Conservation (phyloP, 1,140 invertebrate species). For the Calycopis cecrops region DNA sequence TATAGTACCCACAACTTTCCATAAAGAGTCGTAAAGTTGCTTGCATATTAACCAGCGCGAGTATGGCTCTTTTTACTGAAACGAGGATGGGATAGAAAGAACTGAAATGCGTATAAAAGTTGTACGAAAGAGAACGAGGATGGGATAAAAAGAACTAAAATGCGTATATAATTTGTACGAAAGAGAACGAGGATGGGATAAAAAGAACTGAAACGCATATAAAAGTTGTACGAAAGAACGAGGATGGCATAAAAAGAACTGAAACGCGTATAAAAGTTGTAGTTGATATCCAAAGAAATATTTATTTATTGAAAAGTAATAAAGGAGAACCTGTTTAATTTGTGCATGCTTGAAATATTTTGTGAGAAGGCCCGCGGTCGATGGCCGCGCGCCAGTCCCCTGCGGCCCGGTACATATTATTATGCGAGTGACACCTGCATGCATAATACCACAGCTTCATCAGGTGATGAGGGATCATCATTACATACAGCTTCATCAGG, state of each 20-base stretch:
- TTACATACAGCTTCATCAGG: background rate
- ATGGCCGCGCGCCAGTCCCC: slow-evolving; percentile 37
- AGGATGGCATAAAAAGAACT: slow-evolving; percentile 2
- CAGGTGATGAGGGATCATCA: background rate
- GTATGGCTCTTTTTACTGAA: slow-evolving; percentile 8
- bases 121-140: no score
- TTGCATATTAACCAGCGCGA: slow-evolving; percentile 4
- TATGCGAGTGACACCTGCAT: slow-evolving; percentile 35
- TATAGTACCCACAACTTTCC: slow-evolving; percentile 27
- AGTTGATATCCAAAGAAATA: slow-evolving; percentile 40
- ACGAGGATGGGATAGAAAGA: background rate
- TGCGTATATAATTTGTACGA: no score
- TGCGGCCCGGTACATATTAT: slow-evolving; percentile 33
- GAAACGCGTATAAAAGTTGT: slow-evolving; percentile 6
- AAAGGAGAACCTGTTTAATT: slow-evolving; percentile 69
- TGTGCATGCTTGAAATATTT: slow-evolving; percentile 71
- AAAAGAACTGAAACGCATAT: background rate
- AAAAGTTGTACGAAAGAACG: no score
- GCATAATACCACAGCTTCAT: slow-evolving; percentile 6
- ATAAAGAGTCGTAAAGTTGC: slow-evolving; percentile 27
- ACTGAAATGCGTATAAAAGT: slow-evolving; percentile 1
- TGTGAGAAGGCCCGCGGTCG: slow-evolving; percentile 61
- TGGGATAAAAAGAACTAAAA: no score
- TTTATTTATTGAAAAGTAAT: slow-evolving; percentile 36
- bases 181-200: slow-evolving; percentile 1